Base-by-base conservation (phyloP, 2,113 vertebrate genomes). In the Melozone crissalis region DNA sequence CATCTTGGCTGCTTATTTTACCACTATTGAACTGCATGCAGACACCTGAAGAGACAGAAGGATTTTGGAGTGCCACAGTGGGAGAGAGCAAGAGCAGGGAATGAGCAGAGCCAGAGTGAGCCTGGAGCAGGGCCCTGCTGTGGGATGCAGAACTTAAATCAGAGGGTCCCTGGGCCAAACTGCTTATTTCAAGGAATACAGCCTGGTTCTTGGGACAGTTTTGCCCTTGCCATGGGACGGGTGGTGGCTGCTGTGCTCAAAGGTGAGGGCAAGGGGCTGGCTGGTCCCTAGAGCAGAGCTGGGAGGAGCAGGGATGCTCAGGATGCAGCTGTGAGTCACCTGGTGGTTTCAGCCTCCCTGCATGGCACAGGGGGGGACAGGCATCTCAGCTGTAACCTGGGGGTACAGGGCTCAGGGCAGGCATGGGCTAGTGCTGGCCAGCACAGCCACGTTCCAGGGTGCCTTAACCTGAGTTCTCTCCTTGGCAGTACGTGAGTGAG, bases 401-500 rank as follows among this genome's bases (percentile, higher is more conserved):
- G 46, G 8, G 4, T 7, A 26, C 0, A 1, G 39, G 37, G 30
- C 15, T 22, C 11, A 20, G 43, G 61, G 19, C 39, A 35, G 31
- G 22, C 7, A 2, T 43, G 59, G 30, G 30, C 30, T 83, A 43
- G 21, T 74, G 69, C 57, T 82, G 82, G 35, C 43, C 47, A 41
- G 57, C 57, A 63, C 18, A 24, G 74, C 74, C 20, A 0, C 33
- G 39, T 35, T 14, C 13, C 15, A 11, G 21, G 7, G 7, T 59
- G 28, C 59, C 62, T 54, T 91, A 92, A 80, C 76, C 17, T 2
- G 2, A 57, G 31, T 46, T 88, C 77, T 96, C 75, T 94, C 31
- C 79, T 93, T 91, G 82, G 58, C 95, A 97, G 97, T 97, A 97
- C 3, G 90, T 97, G 68, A 96, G 96, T 6, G 97, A 97, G 91